Base-by-base conservation (phyloP, 2,113 vertebrate species). In the Perccottus glenii region DNA sequence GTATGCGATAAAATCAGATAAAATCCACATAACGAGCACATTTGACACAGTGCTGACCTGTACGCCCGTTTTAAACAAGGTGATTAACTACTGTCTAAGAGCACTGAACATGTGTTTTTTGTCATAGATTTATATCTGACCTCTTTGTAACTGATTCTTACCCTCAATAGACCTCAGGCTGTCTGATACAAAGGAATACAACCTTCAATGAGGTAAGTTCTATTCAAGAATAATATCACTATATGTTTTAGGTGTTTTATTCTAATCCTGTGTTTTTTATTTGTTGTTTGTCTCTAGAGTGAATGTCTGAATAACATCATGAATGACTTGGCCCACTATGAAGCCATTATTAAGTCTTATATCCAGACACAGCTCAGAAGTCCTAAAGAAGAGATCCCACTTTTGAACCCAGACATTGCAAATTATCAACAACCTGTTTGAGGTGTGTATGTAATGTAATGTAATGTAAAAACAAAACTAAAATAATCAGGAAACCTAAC, bases 171-270 rank as follows among this genome's bases (percentile, higher is more conserved):
- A 77, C 58, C 56, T 67, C 76, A 27, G 64, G 64, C 8, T 96
- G 96, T 63, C 73, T 77, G 2, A 6, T 2, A 6, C 65, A 83
- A 50, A 88, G 64, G 58, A 88, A 9, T 36, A 63, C 86, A 14
- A 15, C 75, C 62, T 91, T 95, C 67, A 88, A 77, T 52, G 40
- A 64, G 93, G 94, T 96, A 87, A 59, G 73, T 0, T 60, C 9
- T 0, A 9, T 2, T 27, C 14, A 1, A 0, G 12, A 4, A 11
- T 19, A 1, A 6, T 32, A 6, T 40, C 38, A 40, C 38, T 40
- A 6, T 40, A 6, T 40, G 5, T 40, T 40, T 40, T 40, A 6
- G 8, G 38, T 40, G 8, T 6, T 40, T 40, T 3, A 40, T 40
- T 40, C 16, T 15, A 15, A 61, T 50, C n/a, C 38, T 40, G 36